Conservation (phyloP, 2,888 invertebrate species). For the Diplazon laetatorius region DNA sequence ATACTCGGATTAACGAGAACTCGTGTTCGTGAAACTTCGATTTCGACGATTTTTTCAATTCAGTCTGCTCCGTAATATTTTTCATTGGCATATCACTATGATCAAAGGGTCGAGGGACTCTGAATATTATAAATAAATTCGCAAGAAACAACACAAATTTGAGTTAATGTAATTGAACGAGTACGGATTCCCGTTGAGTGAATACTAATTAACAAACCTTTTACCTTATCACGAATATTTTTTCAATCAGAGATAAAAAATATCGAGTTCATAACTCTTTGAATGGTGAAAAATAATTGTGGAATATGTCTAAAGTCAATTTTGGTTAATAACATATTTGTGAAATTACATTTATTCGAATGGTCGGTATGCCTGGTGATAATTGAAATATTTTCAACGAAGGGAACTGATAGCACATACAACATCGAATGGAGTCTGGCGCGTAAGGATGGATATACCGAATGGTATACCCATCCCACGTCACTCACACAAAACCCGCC, state of each 20-base stretch:
- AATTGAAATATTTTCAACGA: not conserved
- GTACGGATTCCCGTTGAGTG: not conserved
- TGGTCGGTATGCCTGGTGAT: not conserved
- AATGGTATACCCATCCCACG: not conserved
- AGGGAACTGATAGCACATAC: not conserved
- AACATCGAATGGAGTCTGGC: not conserved
- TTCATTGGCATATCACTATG: not conserved
- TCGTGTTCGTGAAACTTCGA: not conserved
- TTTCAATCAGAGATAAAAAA: not conserved
- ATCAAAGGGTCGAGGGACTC: not conserved
- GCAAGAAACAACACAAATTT: not conserved
- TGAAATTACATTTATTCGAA: not conserved
- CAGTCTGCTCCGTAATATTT: not conserved
- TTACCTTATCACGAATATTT: too few relatives aligned
- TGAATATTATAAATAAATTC: not conserved
- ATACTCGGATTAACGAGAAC: not conserved
- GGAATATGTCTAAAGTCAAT: not conserved
- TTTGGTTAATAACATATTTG: not conserved
- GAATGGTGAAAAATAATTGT: not conserved
- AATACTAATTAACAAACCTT: too few relatives aligned
- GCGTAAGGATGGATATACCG: not conserved
- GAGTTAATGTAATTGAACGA: not conserved
- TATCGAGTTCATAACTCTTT: not conserved
- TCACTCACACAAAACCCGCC: not conserved
- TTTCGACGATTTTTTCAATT: not conserved